Evolutionary conservation across 2,797 vertebrate species (phyloP).

Genomic region (Liparis tanakae): DNA sequence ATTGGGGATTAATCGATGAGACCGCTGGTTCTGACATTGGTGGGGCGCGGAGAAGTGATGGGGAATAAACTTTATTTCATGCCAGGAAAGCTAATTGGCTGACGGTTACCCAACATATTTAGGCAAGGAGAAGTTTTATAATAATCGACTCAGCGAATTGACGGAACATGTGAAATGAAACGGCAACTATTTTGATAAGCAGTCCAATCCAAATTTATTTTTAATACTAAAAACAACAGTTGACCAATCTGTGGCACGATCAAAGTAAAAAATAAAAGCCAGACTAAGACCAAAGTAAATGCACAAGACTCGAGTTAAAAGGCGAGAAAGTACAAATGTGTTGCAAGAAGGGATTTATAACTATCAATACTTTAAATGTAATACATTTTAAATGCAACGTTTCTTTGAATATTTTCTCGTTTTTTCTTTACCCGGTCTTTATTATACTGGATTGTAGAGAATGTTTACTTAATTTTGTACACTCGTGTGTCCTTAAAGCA

Average conservation of each 20-base stretch:
- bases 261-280: not conserved
- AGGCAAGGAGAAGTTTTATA: not conserved
- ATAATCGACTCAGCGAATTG: not conserved
- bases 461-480: not conserved
- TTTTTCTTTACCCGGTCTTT: not conserved
- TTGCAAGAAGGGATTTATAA: not conserved
- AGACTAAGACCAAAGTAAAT: not conserved
- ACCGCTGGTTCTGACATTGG: slow-evolving; percentile 1
- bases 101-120: not conserved
- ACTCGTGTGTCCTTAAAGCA: not conserved
- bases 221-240: not conserved
- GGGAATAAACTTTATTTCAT: not conserved
- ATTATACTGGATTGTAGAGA: not conserved
- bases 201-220: not conserved
- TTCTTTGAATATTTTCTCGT: not conserved
- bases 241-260: not conserved
- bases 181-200: not conserved
- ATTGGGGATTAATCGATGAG: not conserved
- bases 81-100: not conserved
- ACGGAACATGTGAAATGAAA: not conserved
- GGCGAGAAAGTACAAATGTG: too few relatives aligned
- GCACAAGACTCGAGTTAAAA: not conserved
- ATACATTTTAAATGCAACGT: slow-evolving; percentile 8
- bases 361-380: not conserved
- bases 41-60: not conserved